These are phyloP conservation scores for Hozukius guyotensis DNA, from an alignment of 2,797 vertebrate genomes.

Conservation along the genomic window DNA sequence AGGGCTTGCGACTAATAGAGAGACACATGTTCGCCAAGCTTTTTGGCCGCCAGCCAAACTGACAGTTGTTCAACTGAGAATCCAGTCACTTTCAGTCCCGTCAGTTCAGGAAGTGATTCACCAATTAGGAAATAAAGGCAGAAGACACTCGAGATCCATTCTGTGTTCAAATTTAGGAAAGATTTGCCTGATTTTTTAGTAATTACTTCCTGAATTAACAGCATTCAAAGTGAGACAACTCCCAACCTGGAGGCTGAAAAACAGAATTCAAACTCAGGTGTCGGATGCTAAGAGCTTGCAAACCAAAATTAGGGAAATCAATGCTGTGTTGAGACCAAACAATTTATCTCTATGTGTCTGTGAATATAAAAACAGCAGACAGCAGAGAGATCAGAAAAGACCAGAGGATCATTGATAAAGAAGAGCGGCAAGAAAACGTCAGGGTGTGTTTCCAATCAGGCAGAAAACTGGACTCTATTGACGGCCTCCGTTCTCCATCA, in stretches of 20 bases:
- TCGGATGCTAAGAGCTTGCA: constrained; percentile 37
- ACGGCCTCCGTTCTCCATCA: constrained; percentile 42
- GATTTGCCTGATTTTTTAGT: not conserved
- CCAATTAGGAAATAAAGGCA: not conserved
- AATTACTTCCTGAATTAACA: constrained; percentile 41
- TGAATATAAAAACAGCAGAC: constrained; percentile 36
- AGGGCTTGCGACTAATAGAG: constrained; percentile 41
- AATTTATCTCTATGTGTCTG: constrained; percentile 49
- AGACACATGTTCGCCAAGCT: constrained; percentile 54
- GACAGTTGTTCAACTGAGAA: constrained; percentile 30
- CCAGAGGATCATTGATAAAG: constrained; percentile 20
- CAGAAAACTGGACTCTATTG: constrained; percentile 57
- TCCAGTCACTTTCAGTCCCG: constrained; percentile 45
- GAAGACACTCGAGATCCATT: not conserved
- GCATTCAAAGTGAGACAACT: constrained; percentile 38
- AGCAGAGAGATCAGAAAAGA: constrained; percentile 40
- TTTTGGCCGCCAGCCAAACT: constrained; percentile 43
- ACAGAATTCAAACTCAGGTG: constrained; percentile 30
- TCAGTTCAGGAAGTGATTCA: constrained; percentile 51
- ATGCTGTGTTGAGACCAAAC: constrained; percentile 16
- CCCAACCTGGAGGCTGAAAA: constrained; percentile 25
- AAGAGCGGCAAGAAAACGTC: constrained; percentile 3
- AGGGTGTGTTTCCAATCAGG: constrained; percentile 40
- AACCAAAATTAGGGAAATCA: constrained; percentile 49
- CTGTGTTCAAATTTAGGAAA: not conserved